Percentiles rank a stretch among this genome's conserved stretches.
Conservation (phyloP, 1,140 invertebrate species). For the Nasonia longicornis region DNA sequence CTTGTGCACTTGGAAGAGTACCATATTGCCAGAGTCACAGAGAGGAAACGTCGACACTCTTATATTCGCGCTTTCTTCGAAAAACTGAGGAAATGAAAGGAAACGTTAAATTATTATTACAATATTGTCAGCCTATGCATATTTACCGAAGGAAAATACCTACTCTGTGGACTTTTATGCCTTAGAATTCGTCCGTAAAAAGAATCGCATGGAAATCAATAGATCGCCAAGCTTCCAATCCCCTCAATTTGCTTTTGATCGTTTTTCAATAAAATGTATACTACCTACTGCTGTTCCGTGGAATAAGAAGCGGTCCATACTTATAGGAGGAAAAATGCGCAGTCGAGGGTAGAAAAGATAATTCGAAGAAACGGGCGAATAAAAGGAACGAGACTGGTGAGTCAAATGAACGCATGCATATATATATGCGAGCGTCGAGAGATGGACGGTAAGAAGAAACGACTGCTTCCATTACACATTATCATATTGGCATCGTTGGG, state of each 20-base stretch:
- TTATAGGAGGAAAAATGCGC: neutral
- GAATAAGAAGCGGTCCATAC: neutral
- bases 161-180: no score
- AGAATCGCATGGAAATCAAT: no score
- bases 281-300: neutral
- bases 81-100: no score
- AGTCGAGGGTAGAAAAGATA: neutral
- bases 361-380: neutral
- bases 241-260: neutral
- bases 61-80: no score
- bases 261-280: constrained; percentile 17
- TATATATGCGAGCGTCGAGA: neutral
- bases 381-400: constrained; percentile 7
- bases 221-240: no score
- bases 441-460: neutral
- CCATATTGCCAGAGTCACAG: constrained; percentile 15
- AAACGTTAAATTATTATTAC: no score
- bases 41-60: neutral
- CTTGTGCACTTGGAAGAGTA: neutral
- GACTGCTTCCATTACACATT: constrained; percentile 23
- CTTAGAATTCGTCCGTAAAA: no score
- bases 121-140: no score
- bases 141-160: no score
- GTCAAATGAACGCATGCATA: neutral
- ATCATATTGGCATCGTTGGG: constrained; percentile 11